Conservation (phyloP, 2,888 invertebrate genomes). For the Oscheius sp. region DNA sequence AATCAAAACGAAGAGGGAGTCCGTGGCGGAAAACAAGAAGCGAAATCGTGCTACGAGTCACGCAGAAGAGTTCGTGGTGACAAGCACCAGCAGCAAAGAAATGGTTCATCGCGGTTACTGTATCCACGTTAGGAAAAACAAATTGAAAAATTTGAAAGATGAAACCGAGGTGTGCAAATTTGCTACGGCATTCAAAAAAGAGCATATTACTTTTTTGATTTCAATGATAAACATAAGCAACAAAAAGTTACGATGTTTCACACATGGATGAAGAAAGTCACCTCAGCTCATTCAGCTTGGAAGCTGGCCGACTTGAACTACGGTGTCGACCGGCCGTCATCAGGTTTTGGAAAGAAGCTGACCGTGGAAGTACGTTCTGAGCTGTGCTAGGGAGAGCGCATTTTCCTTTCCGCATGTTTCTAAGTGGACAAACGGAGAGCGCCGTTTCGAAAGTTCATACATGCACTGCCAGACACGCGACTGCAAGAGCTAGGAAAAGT, state of each 20-base stretch:
- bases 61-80: slow-evolving; percentile 3
- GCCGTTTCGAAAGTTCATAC: slow-evolving; percentile 36
- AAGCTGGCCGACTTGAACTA: neutral
- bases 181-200: too few species aligned
- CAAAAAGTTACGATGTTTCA: too few species aligned
- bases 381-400: slow-evolving; percentile 28
- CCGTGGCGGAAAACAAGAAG: slow-evolving; percentile 16
- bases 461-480: slow-evolving; percentile 37
- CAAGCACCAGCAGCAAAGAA: neutral
- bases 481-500: slow-evolving; percentile 7
- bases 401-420: slow-evolving; percentile 36
- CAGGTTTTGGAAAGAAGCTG: slow-evolving; percentile 1
- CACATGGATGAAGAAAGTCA: too few species aligned
- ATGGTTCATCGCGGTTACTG: neutral
- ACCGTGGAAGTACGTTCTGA: slow-evolving; percentile 20
- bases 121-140: neutral
- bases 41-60: slow-evolving; percentile 24
- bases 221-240: too few species aligned
- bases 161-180: neutral
- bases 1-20: slow-evolving; percentile 27
- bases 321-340: too few species aligned
- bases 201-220: too few species aligned
- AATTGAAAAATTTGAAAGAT: neutral
- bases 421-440: slow-evolving; percentile 36
- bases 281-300: neutral